Conservation (phyloP, 2,888 invertebrate genomes). For the Hypomecis punctinalis region DNA sequence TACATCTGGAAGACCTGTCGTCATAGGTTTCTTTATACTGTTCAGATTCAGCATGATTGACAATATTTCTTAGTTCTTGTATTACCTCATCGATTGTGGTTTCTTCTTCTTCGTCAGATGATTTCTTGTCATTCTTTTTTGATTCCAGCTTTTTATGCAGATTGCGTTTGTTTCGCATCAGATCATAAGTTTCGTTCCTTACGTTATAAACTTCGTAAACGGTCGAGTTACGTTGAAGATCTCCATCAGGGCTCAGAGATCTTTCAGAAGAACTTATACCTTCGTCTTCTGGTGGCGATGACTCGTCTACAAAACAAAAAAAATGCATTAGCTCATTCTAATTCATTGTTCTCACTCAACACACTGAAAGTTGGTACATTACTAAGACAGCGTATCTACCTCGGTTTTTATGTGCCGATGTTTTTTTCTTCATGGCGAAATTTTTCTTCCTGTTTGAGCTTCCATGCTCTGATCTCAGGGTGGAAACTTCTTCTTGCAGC, state of each 20-base stretch:
- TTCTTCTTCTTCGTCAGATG: constrained; percentile 88
- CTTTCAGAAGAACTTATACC: constrained; percentile 94
- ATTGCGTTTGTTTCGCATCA: constrained; percentile 75
- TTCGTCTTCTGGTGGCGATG: constrained; percentile 94
- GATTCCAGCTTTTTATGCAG: constrained; percentile 72
- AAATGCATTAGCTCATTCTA: background rate
- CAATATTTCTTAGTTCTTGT: constrained; percentile 93
- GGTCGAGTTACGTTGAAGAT: constrained; percentile 85
- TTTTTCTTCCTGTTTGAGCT: constrained; percentile 78
- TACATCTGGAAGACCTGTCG: constrained; percentile 69
- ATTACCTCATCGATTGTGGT: constrained; percentile 95
- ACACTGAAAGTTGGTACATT: background rate
- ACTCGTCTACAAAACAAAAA: constrained; percentile 79
- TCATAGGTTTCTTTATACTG: constrained; percentile 77
- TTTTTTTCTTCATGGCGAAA: constrained; percentile 82
- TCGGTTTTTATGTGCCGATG: constrained; percentile 73
- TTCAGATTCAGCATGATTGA: constrained; percentile 93
- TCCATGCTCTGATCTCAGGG: constrained; percentile 83
- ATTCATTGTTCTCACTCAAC: background rate
- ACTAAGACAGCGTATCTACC: constrained; percentile 69
- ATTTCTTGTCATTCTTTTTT: constrained; percentile 69
- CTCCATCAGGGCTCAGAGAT: constrained; percentile 90
- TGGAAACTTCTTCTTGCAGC: constrained; percentile 89
- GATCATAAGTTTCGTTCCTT: constrained; percentile 84
- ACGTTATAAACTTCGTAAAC: constrained; percentile 86